Percentiles rank a stretch among this genome's conserved stretches.
phyloP scores from a whole-genome alignment of 1,140 invertebrate species.

The Micrasema minimum region DNA sequence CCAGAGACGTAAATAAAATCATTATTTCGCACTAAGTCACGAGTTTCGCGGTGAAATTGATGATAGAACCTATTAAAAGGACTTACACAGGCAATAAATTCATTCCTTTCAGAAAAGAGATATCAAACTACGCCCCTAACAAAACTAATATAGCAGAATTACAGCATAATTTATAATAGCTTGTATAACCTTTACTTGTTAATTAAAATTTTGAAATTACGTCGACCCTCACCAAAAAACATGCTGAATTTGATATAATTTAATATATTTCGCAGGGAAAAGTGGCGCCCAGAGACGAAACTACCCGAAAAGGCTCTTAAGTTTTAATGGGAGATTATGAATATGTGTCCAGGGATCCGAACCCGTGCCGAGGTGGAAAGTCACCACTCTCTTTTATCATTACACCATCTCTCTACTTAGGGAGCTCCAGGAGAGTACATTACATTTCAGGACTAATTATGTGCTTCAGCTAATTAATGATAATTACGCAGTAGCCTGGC shows the following conservation, averaged over 20 bases:
- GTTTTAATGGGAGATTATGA: conserved; percentile 38
- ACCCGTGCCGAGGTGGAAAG: conserved; percentile 9
- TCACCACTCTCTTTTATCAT: neutral
- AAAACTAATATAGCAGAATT: conserved; percentile 33
- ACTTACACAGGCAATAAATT: conserved; percentile 5
- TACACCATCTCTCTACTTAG: conserved; percentile 18
- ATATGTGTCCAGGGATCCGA: conserved; percentile 20
- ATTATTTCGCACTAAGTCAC: no score
- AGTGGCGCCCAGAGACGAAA: conserved; percentile 35
- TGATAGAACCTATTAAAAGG: no score
- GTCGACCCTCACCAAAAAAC: conserved; percentile 20
- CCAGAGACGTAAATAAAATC: no score
- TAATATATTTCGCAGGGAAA: conserved; percentile 22
- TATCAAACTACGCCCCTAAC: conserved; percentile 9
- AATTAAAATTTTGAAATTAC: conserved; percentile 35
- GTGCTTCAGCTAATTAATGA: neutral
- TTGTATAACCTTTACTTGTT: conserved; percentile 23
- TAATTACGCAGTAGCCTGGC: no score
- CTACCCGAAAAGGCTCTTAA: conserved; percentile 40
- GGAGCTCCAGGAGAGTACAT: neutral
- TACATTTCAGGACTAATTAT: neutral
- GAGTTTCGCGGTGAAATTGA: no score
- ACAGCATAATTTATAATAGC: conserved; percentile 24
- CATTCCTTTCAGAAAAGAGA: conserved; percentile 5
- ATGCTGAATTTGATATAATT: conserved; percentile 29